Evolutionary conservation across 2,113 vertebrate genomes (phyloP).

Genomic region (Heterochromis multidens): DNA sequence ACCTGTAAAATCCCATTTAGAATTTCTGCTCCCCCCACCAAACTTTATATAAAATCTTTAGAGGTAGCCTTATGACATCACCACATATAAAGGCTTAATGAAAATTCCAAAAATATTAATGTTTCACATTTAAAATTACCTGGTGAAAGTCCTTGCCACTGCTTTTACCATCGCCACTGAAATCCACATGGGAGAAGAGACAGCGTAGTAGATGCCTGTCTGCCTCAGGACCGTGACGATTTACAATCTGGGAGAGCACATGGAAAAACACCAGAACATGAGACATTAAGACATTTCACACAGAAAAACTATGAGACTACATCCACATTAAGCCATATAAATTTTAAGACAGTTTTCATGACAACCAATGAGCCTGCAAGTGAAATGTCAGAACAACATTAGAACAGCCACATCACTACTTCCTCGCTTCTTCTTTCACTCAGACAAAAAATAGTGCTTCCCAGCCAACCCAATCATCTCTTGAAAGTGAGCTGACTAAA

Average conservation of each 20-base stretch:
- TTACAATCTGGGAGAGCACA: conserved; percentile 87
- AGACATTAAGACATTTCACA: neutral
- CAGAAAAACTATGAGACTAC: neutral
- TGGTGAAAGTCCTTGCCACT: conserved; percentile 99
- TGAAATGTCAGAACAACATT: neutral
- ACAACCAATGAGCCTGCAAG: neutral
- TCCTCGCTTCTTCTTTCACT: neutral
- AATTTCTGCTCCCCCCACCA: neutral
- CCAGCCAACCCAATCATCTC: neutral
- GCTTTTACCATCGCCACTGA: conserved; percentile 99
- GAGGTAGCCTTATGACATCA: neutral
- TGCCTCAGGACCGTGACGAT: conserved; percentile 99
- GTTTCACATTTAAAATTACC: conserved; percentile 76
- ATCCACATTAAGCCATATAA: neutral
- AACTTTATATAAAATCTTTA: neutral
- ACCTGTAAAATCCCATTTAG: neutral
- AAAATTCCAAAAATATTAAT: neutral
- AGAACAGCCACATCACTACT: too few relatives aligned
- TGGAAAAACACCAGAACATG: neutral
- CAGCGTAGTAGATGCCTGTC: conserved; percentile 99
- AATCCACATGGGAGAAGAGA: conserved; percentile 99
- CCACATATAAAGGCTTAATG: neutral
- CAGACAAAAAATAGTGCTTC: neutral
- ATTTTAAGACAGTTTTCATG: neutral
- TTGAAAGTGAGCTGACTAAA: neutral